phyloP scores from a whole-genome alignment of 2,888 invertebrate species.

The Desoria tigrina region DNA sequence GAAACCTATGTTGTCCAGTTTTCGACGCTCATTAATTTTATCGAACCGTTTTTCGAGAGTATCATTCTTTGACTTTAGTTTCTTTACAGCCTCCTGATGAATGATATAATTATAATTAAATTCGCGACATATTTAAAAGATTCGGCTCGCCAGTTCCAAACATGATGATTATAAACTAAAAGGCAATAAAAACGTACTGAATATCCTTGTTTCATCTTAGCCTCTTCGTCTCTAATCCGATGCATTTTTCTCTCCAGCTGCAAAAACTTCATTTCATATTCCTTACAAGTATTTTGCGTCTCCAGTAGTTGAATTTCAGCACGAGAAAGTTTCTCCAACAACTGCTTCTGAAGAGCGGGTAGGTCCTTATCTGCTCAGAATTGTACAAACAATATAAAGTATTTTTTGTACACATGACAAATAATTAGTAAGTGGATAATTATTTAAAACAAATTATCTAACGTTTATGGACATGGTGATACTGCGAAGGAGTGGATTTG shows the following conservation, averaged over 20 bases:
- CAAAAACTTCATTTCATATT: constrained; percentile 37
- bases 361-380: constrained; percentile 19
- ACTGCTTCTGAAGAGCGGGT: constrained; percentile 9
- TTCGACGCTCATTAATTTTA: constrained; percentile 39
- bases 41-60: constrained; percentile 42
- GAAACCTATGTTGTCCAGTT: constrained; percentile 45
- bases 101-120: not conserved
- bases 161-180: not conserved
- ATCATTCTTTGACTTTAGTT: constrained; percentile 29
- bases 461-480: too few relatives aligned
- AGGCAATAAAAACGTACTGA: not conserved
- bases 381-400: not conserved
- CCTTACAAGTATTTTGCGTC: constrained; percentile 38
- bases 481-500: not conserved
- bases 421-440: too few relatives aligned
- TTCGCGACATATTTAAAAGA: not conserved
- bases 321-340: constrained; percentile 12
- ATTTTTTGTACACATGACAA: not conserved
- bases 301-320: constrained; percentile 37
- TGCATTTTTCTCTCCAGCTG: constrained; percentile 39
- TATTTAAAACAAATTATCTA: too few relatives aligned
- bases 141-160: not conserved
- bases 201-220: not conserved
- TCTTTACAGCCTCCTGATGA: constrained; percentile 25
- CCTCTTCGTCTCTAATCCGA: constrained; percentile 3